A percentile compares a stretch with the other conserved stretches of the same genome.
These are phyloP conservation scores for Apamea crenata DNA, from an alignment of 2,888 invertebrate genomes.

Conservation along the genomic window DNA sequence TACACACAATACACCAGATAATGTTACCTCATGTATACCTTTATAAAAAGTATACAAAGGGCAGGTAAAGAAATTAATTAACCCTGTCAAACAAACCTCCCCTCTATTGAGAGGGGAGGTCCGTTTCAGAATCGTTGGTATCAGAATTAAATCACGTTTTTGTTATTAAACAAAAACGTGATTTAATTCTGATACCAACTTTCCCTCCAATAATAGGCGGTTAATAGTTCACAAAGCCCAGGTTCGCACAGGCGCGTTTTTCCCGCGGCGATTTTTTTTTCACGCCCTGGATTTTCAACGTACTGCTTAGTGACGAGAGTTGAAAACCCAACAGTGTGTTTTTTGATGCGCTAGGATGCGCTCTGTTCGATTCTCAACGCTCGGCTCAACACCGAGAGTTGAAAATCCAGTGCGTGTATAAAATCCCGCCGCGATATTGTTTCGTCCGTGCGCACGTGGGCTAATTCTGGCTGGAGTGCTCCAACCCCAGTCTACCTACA, in stretches of 20 bases:
- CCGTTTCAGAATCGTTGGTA: too few species aligned
- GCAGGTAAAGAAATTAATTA: background rate
- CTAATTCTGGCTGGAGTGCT: conserved; percentile 4
- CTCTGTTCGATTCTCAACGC: background rate
- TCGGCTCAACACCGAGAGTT: background rate
- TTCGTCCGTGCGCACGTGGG: background rate
- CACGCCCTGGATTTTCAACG: background rate
- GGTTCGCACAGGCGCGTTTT: background rate
- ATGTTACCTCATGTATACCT: background rate
- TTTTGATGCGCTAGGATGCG: background rate
- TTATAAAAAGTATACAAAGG: background rate
- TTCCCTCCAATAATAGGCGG: background rate
- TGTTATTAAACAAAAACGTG: background rate
- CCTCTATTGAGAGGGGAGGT: too few species aligned
- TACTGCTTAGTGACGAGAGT: background rate
- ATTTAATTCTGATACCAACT: background rate
- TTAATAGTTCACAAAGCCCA: conserved; percentile 8
- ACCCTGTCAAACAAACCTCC: background rate
- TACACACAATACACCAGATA: too few species aligned
- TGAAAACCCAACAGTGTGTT: background rate
- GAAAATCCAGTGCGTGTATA: background rate
- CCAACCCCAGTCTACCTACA: background rate
- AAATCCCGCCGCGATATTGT: background rate
- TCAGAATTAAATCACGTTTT: too few species aligned
- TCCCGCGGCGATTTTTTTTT: too few species aligned